A percentile compares a stretch with the other conserved stretches of the same genome.
Evolutionary conservation across 2,888 invertebrate genomes (phyloP).

Genomic region (Lasiommata megera): DNA sequence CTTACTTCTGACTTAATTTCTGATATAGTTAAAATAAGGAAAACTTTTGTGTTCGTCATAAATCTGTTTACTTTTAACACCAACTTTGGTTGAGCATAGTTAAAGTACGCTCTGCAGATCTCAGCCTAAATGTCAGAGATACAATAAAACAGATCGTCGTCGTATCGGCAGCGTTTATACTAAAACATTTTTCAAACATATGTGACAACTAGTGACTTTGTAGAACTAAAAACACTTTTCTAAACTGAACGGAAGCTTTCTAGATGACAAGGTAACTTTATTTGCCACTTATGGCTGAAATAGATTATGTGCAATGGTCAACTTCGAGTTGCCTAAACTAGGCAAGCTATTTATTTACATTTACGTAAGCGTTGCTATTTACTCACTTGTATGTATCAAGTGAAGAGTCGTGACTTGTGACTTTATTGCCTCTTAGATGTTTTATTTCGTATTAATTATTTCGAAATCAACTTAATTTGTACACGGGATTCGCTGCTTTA

Average conservation of each 20-base stretch:
- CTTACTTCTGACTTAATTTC: too few relatives aligned
- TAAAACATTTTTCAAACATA: constrained; percentile 2
- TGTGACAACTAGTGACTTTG: constrained; percentile 17
- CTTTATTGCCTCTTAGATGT: neutral
- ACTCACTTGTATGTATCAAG: neutral
- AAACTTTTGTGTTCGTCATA: too few relatives aligned
- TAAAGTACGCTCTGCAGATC: too few relatives aligned
- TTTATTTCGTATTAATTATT: neutral
- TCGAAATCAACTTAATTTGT: neutral
- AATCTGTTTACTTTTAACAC: too few relatives aligned
- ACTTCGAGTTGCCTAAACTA: constrained; percentile 1
- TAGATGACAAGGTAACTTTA: constrained; percentile 22
- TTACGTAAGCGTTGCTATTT: neutral
- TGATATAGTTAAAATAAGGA: too few relatives aligned
- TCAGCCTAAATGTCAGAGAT: too few relatives aligned
- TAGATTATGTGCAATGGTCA: constrained; percentile 19
- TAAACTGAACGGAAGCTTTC: constrained; percentile 32
- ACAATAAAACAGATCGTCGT: neutral
- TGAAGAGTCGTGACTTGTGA: neutral
- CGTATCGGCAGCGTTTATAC: neutral
- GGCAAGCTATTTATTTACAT: constrained; percentile 11
- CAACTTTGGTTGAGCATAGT: too few relatives aligned
- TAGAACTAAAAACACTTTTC: constrained; percentile 28
- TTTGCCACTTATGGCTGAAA: constrained; percentile 18
- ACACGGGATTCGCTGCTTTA: too few relatives aligned